Base-by-base conservation (phyloP, 2,888 invertebrate species). In the Cynaeus angustus region DNA sequence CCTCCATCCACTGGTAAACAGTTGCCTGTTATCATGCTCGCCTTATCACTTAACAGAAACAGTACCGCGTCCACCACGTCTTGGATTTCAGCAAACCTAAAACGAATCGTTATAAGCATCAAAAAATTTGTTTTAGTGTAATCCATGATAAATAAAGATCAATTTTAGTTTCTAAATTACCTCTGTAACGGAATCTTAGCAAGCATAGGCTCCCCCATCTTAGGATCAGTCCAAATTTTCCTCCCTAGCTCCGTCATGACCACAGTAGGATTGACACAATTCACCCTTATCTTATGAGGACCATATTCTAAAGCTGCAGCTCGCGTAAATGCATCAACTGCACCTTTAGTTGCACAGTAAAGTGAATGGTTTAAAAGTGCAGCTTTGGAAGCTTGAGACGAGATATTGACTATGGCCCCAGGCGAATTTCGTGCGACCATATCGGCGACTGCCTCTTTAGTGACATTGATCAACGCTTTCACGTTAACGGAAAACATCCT, bases 1-100 rank as follows among this genome's bases (percentile, higher is more conserved):
- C 97, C 97, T 45, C 96, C 96, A 81, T 97, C 97, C n/a, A 97
- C 87, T 0, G 94, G 92, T 37, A 97, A 84, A 45, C 89, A 87
- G 8, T 88, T 88, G 3, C 96, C 97, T 70, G 89, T 93, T 59
- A 96, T 92, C 91, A 96, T 95, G 62, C 90, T 90, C 2, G 97
- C 90, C 75, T 90, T 89, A 76, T 93, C 90, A 79, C 95, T 93
- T 38, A 98, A 86, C 53, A 98, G 87, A 84, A 91, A 98, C 41
- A 94, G 75, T 7, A 95, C 89, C 0, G 91, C 89, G 80, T 93
- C 89, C 0, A 94, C 91, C 0, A 96, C 95, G 79, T 98, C 97
- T 12, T 90, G 86, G 2, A 94, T 91, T 84, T 97, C 96, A 80
- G 90, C 87, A 85, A 93, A 89, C 73, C 88, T 82, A n/a, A n/a